Conservation (phyloP, 2,113 vertebrate species). For the Zapornia atra region DNA sequence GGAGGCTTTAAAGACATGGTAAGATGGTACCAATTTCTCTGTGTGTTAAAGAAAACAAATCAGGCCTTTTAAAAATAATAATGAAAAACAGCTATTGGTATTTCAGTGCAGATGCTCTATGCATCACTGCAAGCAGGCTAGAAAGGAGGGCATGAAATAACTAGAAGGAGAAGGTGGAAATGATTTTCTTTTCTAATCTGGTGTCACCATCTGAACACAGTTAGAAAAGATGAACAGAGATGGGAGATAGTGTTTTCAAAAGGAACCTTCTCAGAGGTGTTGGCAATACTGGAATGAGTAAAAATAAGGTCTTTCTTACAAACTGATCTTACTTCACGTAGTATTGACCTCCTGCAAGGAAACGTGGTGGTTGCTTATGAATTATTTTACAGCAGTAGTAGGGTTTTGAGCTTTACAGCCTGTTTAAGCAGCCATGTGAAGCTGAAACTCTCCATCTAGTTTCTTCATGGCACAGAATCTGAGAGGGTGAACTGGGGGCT, state of each 20-base stretch:
- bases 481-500: not conserved
- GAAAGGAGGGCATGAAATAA: not conserved
- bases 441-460: not conserved
- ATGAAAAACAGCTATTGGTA: not conserved
- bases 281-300: not conserved
- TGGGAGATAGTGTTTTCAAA: not conserved
- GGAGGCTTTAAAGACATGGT: conserved; percentile 99
- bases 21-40: conserved; percentile 29
- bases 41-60: not conserved
- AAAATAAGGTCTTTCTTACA: not conserved
- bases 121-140: not conserved
- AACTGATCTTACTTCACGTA: not conserved
- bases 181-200: not conserved
- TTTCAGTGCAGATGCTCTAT: not conserved
- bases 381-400: not conserved
- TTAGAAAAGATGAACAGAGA: not conserved
- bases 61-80: not conserved
- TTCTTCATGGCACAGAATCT: not conserved
- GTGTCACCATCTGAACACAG: not conserved
- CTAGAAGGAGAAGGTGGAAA: not conserved
- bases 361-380: not conserved
- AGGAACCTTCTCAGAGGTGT: not conserved
- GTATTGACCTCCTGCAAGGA: not conserved
- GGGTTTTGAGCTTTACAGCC: not conserved
- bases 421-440: not conserved